These are phyloP conservation scores for Allygus modestus DNA, from an alignment of 2,888 invertebrate species.

Conservation along the genomic window DNA sequence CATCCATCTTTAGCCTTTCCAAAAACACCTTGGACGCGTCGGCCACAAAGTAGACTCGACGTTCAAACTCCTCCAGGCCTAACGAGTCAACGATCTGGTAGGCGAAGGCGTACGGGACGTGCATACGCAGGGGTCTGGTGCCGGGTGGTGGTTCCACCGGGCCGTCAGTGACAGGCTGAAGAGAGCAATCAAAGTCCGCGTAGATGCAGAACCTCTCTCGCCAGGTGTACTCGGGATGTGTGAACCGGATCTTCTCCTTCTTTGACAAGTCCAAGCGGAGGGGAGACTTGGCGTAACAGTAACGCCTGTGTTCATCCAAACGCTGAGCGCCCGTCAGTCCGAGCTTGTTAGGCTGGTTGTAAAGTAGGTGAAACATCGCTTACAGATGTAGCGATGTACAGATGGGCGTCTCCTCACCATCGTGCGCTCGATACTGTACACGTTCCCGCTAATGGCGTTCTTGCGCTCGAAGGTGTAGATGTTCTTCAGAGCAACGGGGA, in stretches of 20 bases:
- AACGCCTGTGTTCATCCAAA: not conserved
- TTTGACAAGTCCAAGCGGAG: slow-evolving; percentile 64
- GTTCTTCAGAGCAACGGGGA: too few species aligned
- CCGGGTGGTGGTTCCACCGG: not conserved
- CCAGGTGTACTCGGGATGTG: slow-evolving; percentile 55
- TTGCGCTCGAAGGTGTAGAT: too few species aligned
- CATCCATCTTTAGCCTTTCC: not conserved
- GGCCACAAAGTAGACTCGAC: not conserved
- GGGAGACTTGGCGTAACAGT: not conserved
- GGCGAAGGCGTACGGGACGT: too few species aligned
- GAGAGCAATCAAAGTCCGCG: not conserved
- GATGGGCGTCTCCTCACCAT: too few species aligned
- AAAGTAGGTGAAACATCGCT: not conserved
- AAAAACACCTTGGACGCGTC: not conserved
- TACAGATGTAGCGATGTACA: not conserved
- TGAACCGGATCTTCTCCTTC: slow-evolving; percentile 72
- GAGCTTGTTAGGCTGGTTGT: not conserved
- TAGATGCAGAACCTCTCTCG: not conserved
- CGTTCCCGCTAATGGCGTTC: too few species aligned
- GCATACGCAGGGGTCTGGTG: too few species aligned
- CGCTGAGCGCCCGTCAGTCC: not conserved
- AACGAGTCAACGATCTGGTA: too few species aligned
- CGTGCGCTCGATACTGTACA: too few species aligned
- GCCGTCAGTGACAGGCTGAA: not conserved
- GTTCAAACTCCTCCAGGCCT: too few species aligned